phyloP scores from a whole-genome alignment of 2,797 vertebrate species.

The Premnoplex brunnescens region DNA sequence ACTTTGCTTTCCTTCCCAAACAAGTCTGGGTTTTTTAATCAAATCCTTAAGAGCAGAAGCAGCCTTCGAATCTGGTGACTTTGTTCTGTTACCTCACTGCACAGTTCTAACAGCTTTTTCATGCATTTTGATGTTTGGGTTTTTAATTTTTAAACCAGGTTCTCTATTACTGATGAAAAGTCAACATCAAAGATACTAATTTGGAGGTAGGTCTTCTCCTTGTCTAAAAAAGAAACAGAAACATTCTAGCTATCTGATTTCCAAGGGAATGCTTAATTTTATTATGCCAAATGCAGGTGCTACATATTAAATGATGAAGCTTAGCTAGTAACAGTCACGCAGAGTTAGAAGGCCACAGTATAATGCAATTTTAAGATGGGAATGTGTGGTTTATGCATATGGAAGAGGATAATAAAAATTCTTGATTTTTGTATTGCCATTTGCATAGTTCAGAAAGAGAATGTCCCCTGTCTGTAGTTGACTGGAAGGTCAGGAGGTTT shows the following conservation, averaged over 20 bases:
- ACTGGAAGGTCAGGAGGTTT: conserved; percentile 40
- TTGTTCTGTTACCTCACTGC: neutral
- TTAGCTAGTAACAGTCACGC: conserved; percentile 30
- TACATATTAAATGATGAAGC: conserved; percentile 25
- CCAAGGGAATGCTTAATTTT: conserved; percentile 69
- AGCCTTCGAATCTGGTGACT: neutral
- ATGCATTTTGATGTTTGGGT: conserved; percentile 55
- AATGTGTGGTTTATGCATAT: conserved; percentile 50
- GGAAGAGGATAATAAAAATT: conserved; percentile 50
- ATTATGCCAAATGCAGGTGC: conserved; percentile 43
- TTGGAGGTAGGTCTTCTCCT: conserved; percentile 55
- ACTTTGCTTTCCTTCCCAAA: conserved; percentile 4
- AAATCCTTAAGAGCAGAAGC: neutral
- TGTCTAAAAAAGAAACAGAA: conserved; percentile 56
- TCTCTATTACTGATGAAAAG: conserved; percentile 60
- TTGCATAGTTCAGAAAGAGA: conserved; percentile 55
- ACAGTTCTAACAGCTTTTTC: conserved; percentile 30
- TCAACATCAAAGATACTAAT: conserved; percentile 67
- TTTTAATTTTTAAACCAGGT: conserved; percentile 69
- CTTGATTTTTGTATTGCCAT: conserved; percentile 16
- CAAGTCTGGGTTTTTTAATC: neutral
- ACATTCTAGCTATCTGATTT: conserved; percentile 53
- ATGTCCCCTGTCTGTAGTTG: neutral
- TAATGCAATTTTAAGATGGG: conserved; percentile 10
- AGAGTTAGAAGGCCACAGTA: conserved; percentile 36